Base-by-base conservation (phyloP, 2,888 invertebrate species). In the Sminthurides aquaticus region DNA sequence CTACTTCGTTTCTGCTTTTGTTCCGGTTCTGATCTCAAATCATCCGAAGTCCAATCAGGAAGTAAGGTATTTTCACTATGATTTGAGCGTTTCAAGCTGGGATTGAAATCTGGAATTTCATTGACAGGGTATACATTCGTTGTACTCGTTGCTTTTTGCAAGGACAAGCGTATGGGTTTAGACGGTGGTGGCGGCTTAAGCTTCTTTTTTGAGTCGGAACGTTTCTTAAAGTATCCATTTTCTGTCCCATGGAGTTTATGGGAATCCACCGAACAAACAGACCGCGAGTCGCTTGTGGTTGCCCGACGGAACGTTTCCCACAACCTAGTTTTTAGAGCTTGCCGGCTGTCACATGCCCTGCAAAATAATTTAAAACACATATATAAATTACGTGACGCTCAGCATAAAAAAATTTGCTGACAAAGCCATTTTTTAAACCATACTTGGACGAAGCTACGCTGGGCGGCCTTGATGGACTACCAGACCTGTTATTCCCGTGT, bases 131-230 rank as follows among this genome's bases (percentile, higher is more conserved):
- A 74, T 1, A 74, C 74, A 62, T 74, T 72, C 1, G 69, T 71
- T 59, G 73, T 73, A 64, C 90, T 91, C 69, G 88, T 86, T 0
- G 91, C 89, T 74, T 90, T 85, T 77, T 91, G 91, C 59, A 92
- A 79, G 0, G 91, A 91, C 49, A 92, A 79, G 11, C 91, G 82
- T 58, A 91, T 78, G 0, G 91, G 92, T 77, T 92, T 92, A 75
- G 91, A 88, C 24, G 91, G 92, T 2, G 91, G 91, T 18, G 87
- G 86, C 0, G 91, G 90, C 88, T 81, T 67, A 59, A 68, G 49
- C 66, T 67, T 52, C 59, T 69, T 69, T 25, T 72, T 71, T 0
- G 74, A 71, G 26, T 72, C 71, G 15, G 71, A 71, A 2, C 73
- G 66, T 57, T 73, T 74, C 57, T 69, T 71, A 43, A 74, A 74